Base-by-base conservation (phyloP, 2,888 invertebrate genomes). In the Conus canariensis region DNA sequence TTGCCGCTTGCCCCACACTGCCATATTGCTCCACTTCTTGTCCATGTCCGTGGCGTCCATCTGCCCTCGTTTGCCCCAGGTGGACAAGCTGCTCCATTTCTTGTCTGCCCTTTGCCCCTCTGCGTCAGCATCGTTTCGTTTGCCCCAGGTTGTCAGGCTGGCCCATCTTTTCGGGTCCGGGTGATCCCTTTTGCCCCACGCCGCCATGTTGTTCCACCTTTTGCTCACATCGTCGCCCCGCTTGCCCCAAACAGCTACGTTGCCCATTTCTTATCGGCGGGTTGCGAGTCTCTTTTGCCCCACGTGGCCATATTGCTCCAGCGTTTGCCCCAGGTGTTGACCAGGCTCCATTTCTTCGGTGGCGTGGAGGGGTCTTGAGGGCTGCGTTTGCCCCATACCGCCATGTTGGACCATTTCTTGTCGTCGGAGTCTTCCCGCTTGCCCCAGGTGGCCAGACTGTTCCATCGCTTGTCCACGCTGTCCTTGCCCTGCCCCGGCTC, bases 311-410 rank as follows among this genome's bases (percentile, higher is more conserved):
- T 45, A 58, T 85, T 89, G 85, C 16, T 74, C 89, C 89, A 89
- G 74, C 89, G 89, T 56, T 89, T 89, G 85, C 89, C 89, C 89
- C 89, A 89, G 25, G 89, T 85, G 85, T 70, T 89, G 64, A 89
- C 45, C 12, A 70, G 83, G 19, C 60, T 22, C 88, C 88, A 88
- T 56, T 58, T 45, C 56, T 88, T 88, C 82, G 10, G 64, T 10
- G 64, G 64, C 64, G 12, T 16, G 10, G 64, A 16, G 10, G 64
- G 12, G 64, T 64, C 64, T 10, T 14, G 64, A 1, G 10, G 16
- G 56, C 19, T 25, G 14, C 89, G 89, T 30, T 89, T 89, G 14
- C 89, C 89, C 89, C 89, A 89, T 9, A 64, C 70, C 0, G 89
- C 67, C 85, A 89, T 85, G 19, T 22, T n/a, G 56, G 16, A 45